Percentiles rank a stretch among this genome's conserved stretches.
Evolutionary conservation across 2,113 vertebrate genomes (phyloP).

Genomic region (Pogona vitticeps): DNA sequence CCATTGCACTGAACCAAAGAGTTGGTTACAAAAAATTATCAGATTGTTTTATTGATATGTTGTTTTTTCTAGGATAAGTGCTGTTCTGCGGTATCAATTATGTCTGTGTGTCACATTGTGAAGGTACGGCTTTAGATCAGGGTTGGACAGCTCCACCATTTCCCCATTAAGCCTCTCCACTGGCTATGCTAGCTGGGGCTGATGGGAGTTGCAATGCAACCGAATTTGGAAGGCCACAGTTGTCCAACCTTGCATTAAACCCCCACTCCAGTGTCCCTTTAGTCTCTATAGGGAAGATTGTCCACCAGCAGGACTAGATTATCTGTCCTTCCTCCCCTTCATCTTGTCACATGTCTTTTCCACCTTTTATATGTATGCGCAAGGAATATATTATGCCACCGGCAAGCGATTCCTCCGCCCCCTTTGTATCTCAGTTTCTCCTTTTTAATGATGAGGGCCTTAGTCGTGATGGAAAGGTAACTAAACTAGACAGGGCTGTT

Average conservation of each 20-base stretch:
- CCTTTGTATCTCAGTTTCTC: not conserved
- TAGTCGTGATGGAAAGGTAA: not conserved
- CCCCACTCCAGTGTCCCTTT: not conserved
- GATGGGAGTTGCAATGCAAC: too few relatives aligned
- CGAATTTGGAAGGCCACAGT: too few relatives aligned
- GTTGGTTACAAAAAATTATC: too few relatives aligned
- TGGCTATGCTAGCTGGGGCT: too few relatives aligned
- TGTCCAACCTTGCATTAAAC: not conserved
- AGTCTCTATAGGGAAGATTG: not conserved
- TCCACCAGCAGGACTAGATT: not conserved
- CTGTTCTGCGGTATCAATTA: not conserved
- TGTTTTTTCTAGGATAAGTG: not conserved
- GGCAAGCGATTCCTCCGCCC: not conserved
- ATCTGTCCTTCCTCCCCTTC: not conserved
- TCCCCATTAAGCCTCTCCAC: too few relatives aligned
- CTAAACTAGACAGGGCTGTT: not conserved
- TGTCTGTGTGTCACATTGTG: not conserved
- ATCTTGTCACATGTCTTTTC: too few relatives aligned
- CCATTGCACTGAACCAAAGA: too few relatives aligned
- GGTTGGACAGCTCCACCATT: too few relatives aligned
- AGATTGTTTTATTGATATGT: too few relatives aligned
- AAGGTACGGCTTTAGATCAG: not conserved
- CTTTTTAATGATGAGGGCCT: not conserved
- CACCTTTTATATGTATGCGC: not conserved
- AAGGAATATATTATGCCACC: not conserved